Conservation (phyloP, 2,797 vertebrate genomes). For the Phataginus tetradactyla region DNA sequence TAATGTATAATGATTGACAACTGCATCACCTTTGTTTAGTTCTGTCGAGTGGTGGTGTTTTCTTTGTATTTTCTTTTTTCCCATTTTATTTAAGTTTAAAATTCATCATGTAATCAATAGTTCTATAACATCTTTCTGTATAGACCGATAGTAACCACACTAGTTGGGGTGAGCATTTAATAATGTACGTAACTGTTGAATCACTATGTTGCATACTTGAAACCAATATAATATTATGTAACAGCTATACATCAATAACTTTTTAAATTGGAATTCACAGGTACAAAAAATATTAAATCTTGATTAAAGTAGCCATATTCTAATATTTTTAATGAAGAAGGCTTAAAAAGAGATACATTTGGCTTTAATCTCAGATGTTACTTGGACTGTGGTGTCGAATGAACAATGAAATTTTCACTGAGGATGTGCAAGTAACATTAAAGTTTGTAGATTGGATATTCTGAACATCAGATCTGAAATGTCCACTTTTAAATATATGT, state of each 20-base stretch:
- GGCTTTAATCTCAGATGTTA: background rate
- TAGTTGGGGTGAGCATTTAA: too few relatives aligned
- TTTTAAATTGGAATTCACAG: background rate
- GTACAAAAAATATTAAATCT: background rate
- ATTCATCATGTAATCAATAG: background rate
- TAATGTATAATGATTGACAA: background rate
- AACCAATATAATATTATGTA: too few relatives aligned
- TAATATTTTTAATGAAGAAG: background rate
- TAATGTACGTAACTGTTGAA: too few relatives aligned
- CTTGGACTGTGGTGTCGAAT: background rate
- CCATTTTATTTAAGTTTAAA: constrained; percentile 32
- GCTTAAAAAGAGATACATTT: background rate
- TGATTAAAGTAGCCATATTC: background rate
- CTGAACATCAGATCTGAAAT: background rate
- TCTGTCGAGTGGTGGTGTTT: background rate
- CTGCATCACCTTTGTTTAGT: background rate
- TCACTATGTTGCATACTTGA: too few relatives aligned
- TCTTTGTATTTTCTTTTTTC: background rate
- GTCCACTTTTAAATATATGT: background rate
- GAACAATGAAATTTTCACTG: background rate
- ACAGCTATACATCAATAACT: too few relatives aligned
- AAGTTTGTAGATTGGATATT: background rate
- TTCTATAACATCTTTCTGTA: too few relatives aligned
- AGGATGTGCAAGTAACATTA: background rate
- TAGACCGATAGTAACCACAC: too few relatives aligned